Base-by-base conservation (phyloP, 2,797 vertebrate genomes). In the Apogon hyalosoma region DNA sequence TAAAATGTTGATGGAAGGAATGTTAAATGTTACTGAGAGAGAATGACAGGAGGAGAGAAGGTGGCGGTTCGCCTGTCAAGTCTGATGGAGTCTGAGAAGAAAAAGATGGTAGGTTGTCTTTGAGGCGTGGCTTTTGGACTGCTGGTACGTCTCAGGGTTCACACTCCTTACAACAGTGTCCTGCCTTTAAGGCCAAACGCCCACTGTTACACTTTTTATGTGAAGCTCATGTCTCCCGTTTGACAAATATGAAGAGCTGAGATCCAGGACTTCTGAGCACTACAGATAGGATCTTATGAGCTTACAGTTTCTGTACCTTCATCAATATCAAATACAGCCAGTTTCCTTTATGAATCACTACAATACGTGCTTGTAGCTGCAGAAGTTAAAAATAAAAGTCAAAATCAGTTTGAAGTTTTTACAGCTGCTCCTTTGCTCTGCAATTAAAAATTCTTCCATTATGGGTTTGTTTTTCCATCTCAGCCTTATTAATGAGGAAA, bases 401-500 rank as follows among this genome's bases (percentile, higher is more conserved):
- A 40, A 40, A 40, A 21, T 21, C 19, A 21, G 19, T 21, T 21
- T 21, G 3, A 21, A 21, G 19, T 21, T 3, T 21, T 21, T 21
- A 21, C 19, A 21, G 19, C 19, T 21, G n/a, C n/a, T n/a, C n/a
- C n/a, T 21, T 21, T 21, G 19, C 19, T 21, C 19, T 21, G 3
- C 19, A 8, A 16, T 39, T 40, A 11, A 39, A 36, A 15, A 56
- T 39, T 14, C 40, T 53, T 56, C 45, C 38, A 40, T 33, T 12
- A 46, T 41, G 49, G 46, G 12, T 62, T 47, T 62, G 28, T 28
- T 62, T 76, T 59, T 46, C 39, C 10, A 28, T 59, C 36, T 28
- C 39, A 11, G 46, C 49, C 61, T 40, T 62, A 75, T 62, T 58
- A 76, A 61, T 65, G 39, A 54, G 28, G 42, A 31, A 33, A 42